Conservation (phyloP, 1,140 invertebrate genomes). For the Bombyx mori region ASM3026992v2 NC_085123.1:9156501-9157000, state of each 20-base stretch:
- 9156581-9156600: conserved; percentile 5
- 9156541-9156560: conserved; percentile 19
- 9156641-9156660: conserved; percentile 33
- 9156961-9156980: too few relatives aligned
- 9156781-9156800: conserved; percentile 12
- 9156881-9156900: neutral
- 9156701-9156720: conserved; percentile 52
- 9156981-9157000: too few relatives aligned
- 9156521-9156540: neutral
- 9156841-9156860: neutral
- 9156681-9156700: conserved; percentile 42
- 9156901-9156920: neutral
- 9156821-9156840: too few relatives aligned
- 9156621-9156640: conserved; percentile 25
- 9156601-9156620: conserved; percentile 30
- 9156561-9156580: conserved; percentile 12
- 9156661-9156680: conserved; percentile 42
- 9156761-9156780: conserved; percentile 38
- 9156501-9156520: too few relatives aligned
- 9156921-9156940: too few relatives aligned
- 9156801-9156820: neutral
- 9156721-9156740: conserved; percentile 41
- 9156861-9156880: neutral
- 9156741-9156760: conserved; percentile 50
- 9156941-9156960: too few relatives aligned